A percentile compares a stretch with the other conserved stretches of the same genome.
phyloP scores from a whole-genome alignment of 2,797 vertebrate genomes.

The Sylvia borin region DNA sequence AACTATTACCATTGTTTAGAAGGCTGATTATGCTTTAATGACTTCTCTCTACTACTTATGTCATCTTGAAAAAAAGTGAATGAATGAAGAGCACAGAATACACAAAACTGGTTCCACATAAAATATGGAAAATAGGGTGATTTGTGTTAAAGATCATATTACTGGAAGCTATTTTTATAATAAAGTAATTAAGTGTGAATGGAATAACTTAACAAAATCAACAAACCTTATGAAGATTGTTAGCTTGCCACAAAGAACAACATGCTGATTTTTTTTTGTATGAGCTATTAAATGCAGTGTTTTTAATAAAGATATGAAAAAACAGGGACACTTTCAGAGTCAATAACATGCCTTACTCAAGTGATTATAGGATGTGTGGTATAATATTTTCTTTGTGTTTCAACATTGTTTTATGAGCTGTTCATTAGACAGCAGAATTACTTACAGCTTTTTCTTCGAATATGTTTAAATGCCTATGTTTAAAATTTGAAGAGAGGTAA shows the following conservation, averaged over 20 bases:
- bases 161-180: not conserved
- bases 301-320: not conserved
- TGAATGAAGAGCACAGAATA: not conserved
- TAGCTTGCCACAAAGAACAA: not conserved
- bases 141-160: slow-evolving; percentile 17
- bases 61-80: not conserved
- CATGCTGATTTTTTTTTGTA: not conserved
- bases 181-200: not conserved
- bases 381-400: not conserved
- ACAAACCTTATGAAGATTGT: not conserved
- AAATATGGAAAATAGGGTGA: slow-evolving; percentile 2
- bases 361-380: not conserved
- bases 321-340: not conserved
- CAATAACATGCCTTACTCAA: not conserved
- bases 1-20: not conserved
- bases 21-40: not conserved
- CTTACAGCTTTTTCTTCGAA: not conserved
- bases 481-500: not conserved
- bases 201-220: not conserved
- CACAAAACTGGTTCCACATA: slow-evolving; percentile 11
- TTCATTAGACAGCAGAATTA: not conserved
- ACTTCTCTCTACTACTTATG: not conserved
- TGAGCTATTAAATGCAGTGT: not conserved
- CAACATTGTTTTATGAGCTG: not conserved
- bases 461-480: not conserved